Percentiles rank a stretch among this genome's conserved stretches.
phyloP scores from a whole-genome alignment of 2,113 vertebrate species.

The Laticauda colubrina region DNA sequence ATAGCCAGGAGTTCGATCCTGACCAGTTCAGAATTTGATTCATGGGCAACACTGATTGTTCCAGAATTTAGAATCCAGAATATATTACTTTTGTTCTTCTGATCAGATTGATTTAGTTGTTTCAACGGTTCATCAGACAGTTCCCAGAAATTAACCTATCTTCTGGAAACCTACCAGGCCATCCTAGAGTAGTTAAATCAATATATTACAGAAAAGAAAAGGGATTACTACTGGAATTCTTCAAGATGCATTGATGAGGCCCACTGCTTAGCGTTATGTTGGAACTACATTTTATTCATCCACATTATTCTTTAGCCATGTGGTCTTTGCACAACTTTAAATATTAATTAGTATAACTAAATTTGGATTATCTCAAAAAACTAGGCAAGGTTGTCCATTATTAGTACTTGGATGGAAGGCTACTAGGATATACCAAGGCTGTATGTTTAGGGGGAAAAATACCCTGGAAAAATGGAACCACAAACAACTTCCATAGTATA shows the following conservation, averaged over 20 bases:
- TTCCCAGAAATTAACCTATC: neutral
- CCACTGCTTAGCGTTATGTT: neutral
- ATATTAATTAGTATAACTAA: neutral
- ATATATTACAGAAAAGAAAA: neutral
- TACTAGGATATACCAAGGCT: neutral
- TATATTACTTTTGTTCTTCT: neutral
- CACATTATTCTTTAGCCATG: neutral
- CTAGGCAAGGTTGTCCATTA: neutral
- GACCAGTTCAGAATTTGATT: neutral
- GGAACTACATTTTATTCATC: neutral
- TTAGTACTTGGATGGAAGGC: neutral
- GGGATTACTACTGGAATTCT: neutral
- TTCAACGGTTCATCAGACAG: neutral
- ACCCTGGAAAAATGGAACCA: neutral
- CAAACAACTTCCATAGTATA: neutral
- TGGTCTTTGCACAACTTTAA: neutral
- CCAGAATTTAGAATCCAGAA: neutral
- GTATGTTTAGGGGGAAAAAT: neutral
- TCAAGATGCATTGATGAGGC: neutral
- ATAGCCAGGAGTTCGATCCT: no score
- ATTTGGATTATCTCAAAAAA: neutral
- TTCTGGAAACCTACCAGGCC: neutral
- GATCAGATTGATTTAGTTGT: neutral
- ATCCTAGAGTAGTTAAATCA: neutral
- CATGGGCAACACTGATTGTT: neutral